These are phyloP conservation scores for Myodes glareolus DNA, from an alignment of 2,113 vertebrate genomes.

Conservation along the genomic window DNA sequence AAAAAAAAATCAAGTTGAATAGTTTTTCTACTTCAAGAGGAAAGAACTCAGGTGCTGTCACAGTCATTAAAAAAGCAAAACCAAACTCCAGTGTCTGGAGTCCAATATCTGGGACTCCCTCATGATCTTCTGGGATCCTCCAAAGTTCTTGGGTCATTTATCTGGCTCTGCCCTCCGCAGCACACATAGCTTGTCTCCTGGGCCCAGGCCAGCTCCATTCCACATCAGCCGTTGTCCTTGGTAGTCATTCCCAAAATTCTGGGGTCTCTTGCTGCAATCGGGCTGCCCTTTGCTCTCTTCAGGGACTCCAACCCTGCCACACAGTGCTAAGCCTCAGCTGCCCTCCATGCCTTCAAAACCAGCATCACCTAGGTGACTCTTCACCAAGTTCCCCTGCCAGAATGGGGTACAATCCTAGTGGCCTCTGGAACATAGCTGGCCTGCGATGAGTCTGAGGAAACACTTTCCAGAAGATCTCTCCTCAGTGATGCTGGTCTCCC, in stretches of 20 bases:
- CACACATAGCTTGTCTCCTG: background rate
- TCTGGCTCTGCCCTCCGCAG: background rate
- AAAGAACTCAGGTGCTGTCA: background rate
- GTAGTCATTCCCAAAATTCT: background rate
- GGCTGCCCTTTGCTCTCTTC: background rate
- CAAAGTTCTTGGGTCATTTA: background rate
- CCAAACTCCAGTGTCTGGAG: background rate
- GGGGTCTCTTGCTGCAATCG: background rate
- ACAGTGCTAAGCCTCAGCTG: background rate
- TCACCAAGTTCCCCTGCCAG: background rate
- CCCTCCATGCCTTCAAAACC: background rate
- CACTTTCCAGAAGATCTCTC: background rate
- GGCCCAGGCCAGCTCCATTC: too few species aligned
- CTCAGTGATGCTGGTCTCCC: background rate
- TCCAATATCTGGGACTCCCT: background rate
- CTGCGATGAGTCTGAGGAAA: background rate
- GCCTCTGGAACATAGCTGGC: background rate
- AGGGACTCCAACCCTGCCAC: background rate
- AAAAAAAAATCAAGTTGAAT: background rate
- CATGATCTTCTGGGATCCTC: background rate
- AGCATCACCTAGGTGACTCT: background rate
- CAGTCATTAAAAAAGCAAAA: background rate
- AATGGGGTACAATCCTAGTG: background rate
- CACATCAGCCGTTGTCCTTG: background rate
- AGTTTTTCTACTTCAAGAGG: background rate